These are phyloP conservation scores for Orientallactaga bullata DNA, from an alignment of 2,113 vertebrate species.

Conservation along the genomic window DNA sequence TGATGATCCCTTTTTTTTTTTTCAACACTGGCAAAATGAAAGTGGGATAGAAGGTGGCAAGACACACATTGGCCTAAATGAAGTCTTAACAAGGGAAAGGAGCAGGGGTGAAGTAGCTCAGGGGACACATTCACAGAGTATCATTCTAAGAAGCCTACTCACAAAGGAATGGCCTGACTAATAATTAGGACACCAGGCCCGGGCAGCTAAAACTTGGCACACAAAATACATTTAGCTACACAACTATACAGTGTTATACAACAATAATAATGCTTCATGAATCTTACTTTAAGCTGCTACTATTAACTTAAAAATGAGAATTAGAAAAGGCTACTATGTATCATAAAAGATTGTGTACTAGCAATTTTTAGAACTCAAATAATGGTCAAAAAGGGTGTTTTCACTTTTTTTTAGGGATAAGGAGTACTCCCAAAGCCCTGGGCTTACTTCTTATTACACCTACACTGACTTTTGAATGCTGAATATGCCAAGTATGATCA, in stretches of 20 bases:
- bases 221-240: not conserved
- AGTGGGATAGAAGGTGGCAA: not conserved
- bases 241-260: not conserved
- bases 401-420: not conserved
- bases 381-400: not conserved
- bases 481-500: not conserved
- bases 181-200: too few relatives aligned
- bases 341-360: not conserved
- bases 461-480: not conserved
- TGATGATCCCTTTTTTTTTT: not conserved
- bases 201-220: not conserved
- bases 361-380: not conserved
- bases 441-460: too few relatives aligned
- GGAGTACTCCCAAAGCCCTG: too few relatives aligned
- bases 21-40: not conserved
- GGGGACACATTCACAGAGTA: not conserved
- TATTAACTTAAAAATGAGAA: constrained; percentile 38
- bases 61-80: not conserved
- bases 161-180: not conserved
- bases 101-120: not conserved
- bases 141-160: not conserved
- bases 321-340: not conserved
- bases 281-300: not conserved
- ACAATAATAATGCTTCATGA: too few relatives aligned
- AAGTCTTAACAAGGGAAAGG: not conserved